Conservation (phyloP, 2,113 vertebrate genomes). For the Passer domesticus region DNA sequence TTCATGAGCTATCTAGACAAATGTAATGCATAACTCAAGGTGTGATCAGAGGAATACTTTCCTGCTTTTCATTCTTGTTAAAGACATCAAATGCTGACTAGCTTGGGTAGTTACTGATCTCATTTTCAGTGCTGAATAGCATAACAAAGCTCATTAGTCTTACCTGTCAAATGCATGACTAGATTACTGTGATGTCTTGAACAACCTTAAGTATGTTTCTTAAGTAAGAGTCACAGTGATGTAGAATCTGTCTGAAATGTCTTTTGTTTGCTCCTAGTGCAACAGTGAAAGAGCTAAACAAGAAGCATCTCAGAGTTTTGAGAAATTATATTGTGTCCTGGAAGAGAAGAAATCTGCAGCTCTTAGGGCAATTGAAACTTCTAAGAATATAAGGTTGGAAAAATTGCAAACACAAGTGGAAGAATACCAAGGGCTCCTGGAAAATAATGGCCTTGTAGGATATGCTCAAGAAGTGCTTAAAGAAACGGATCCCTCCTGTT, state of each 20-base stretch:
- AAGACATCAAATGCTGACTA: neutral
- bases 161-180: neutral
- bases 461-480: constrained; percentile 98
- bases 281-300: constrained; percentile 89
- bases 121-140: neutral
- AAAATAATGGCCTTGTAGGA: constrained; percentile 94
- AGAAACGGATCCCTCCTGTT: constrained; percentile 95
- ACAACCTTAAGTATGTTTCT: neutral
- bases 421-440: constrained; percentile 96
- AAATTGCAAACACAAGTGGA: constrained; percentile 88
- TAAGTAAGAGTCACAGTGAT: neutral
- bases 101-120: neutral
- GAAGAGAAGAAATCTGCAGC: constrained; percentile 87
- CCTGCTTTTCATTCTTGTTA: neutral
- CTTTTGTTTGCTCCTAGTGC: constrained; percentile 73
- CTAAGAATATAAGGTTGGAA: constrained; percentile 82
- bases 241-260: neutral
- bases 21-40: neutral
- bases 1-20: neutral
- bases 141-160: neutral
- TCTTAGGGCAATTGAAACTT: constrained; percentile 85
- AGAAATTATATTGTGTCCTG: constrained; percentile 85
- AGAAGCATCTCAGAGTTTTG: constrained; percentile 84
- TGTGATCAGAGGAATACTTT: neutral
- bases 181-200: neutral